Evolutionary conservation across 2,888 invertebrate genomes (phyloP).

Genomic region (Hoplodrina ambigua): DNA sequence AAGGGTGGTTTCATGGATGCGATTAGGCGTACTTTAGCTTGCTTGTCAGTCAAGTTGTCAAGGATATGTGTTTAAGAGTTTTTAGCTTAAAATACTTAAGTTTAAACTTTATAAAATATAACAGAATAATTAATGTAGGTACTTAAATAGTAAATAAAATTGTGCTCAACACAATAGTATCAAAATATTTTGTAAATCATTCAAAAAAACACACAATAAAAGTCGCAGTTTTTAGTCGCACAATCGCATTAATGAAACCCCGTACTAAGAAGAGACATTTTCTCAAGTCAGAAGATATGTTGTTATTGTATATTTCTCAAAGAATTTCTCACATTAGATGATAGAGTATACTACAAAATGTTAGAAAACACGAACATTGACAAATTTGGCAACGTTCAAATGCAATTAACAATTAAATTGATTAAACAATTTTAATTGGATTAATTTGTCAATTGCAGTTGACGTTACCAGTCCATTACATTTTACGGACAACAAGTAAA

Average conservation of each 20-base stretch:
- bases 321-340: constrained; percentile 55
- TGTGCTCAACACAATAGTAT: constrained; percentile 49
- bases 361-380: constrained; percentile 63
- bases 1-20: constrained; percentile 33
- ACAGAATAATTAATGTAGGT: constrained; percentile 48
- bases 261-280: constrained; percentile 45
- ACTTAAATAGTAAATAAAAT: constrained; percentile 55
- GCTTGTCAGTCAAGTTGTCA: constrained; percentile 19
- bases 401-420: constrained; percentile 32
- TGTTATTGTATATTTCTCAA: constrained; percentile 62
- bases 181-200: constrained; percentile 49
- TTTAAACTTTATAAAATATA: constrained; percentile 54
- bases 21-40: constrained; percentile 28
- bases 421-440: background rate
- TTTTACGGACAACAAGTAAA: constrained; percentile 54
- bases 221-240: constrained; percentile 13
- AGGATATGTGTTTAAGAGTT: constrained; percentile 44
- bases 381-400: constrained; percentile 26
- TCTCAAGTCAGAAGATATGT: constrained; percentile 68
- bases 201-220: constrained; percentile 36
- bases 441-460: constrained; percentile 17
- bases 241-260: constrained; percentile 46
- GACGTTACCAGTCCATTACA: constrained; percentile 26
- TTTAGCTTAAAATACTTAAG: constrained; percentile 40
- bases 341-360: constrained; percentile 58